Conservation (phyloP, 2,888 invertebrate species). For the Drosophila macrospina region DNA sequence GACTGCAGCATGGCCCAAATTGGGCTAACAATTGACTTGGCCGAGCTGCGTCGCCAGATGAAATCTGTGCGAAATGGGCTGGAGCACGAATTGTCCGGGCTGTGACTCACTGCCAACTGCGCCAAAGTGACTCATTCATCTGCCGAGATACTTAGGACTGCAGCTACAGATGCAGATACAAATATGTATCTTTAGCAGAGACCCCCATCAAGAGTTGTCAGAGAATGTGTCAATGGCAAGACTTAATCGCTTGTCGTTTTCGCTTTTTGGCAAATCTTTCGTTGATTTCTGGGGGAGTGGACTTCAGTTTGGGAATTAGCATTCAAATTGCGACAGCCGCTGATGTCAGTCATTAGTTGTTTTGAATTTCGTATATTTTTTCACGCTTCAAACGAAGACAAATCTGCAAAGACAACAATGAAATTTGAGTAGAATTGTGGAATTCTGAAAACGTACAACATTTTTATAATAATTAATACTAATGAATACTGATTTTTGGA, state of each 20-base stretch:
- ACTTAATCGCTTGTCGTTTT: conserved; percentile 10
- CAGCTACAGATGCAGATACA: conserved; percentile 18
- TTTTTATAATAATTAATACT: conserved; percentile 8
- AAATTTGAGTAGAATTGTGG: conserved; percentile 13
- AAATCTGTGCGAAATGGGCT: conserved; percentile 63
- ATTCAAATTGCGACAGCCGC: conserved; percentile 23
- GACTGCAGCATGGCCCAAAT: conserved; percentile 28
- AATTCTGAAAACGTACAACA: conserved; percentile 6
- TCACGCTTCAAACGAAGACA: not conserved
- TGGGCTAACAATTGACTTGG: conserved; percentile 28
- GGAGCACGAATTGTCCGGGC: conserved; percentile 28
- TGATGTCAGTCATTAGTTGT: conserved; percentile 40
- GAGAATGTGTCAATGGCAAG: conserved; percentile 38
- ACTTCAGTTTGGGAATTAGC: conserved; percentile 18
- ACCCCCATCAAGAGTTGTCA: conserved; percentile 35
- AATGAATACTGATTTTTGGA: not conserved
- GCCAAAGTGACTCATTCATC: conserved; percentile 24
- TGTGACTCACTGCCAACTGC: conserved; percentile 32
- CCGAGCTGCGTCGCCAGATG: conserved; percentile 44
- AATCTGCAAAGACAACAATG: conserved; percentile 2
- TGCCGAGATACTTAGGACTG: conserved; percentile 8
- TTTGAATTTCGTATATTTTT: conserved; percentile 3
- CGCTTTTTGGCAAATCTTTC: conserved; percentile 4
- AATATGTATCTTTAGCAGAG: conserved; percentile 18
- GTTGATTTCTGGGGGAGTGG: conserved; percentile 21